These are phyloP conservation scores for Agrotis segetum DNA, from an alignment of 2,888 invertebrate genomes.

Conservation along the genomic window DNA sequence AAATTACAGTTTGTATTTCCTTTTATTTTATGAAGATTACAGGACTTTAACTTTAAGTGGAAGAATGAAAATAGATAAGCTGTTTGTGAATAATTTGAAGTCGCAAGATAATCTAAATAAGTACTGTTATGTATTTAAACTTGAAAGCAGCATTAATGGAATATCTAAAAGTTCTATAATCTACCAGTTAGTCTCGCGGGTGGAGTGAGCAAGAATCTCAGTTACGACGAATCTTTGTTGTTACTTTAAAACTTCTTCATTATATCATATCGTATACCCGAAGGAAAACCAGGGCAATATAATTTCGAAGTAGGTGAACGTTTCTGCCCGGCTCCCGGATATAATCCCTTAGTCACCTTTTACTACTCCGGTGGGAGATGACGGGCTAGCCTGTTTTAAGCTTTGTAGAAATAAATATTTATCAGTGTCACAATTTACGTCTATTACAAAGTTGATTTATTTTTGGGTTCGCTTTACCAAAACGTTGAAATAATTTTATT, in stretches of 20 bases:
- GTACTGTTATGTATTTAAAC: conserved; percentile 2
- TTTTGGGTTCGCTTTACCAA: not conserved
- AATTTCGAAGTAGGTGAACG: conserved; percentile 31
- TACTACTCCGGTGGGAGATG: conserved; percentile 26
- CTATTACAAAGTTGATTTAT: not conserved
- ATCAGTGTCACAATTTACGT: conserved; percentile 11
- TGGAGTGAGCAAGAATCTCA: conserved; percentile 37
- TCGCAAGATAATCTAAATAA: not conserved
- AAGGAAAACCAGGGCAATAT: conserved; percentile 28
- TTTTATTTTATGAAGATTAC: conserved; percentile 10
- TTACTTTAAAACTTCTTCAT: conserved; percentile 54
- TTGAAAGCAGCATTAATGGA: conserved; percentile 10
- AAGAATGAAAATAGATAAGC: not conserved
- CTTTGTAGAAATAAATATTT: not conserved
- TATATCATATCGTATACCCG: conserved; percentile 34
- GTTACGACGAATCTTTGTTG: conserved; percentile 41
- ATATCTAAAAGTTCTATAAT: conserved; percentile 39
- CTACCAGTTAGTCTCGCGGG: conserved; percentile 33
- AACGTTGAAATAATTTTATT: not conserved
- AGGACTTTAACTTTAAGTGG: not conserved
- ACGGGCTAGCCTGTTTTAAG: conserved; percentile 7
- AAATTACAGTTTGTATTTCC: conserved; percentile 17
- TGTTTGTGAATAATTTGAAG: not conserved
- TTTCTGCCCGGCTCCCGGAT: conserved; percentile 22
- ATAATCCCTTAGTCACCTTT: conserved; percentile 39